Percentiles rank a stretch among this genome's conserved stretches.
Evolutionary conservation across 2,113 vertebrate species (phyloP).

Genomic region (human (Homo sapiens)): GRCh38 chr1:158564501-158565000

Average conservation of each 20-base stretch:
- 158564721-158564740: neutral
- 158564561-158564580: too few species aligned
- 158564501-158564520: neutral
- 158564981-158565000: neutral
- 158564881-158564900: neutral
- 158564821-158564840: neutral
- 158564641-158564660: neutral
- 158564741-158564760: neutral
- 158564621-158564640: neutral
- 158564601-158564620: neutral
- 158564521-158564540: neutral
- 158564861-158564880: neutral
- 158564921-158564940: neutral
- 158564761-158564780: neutral
- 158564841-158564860: neutral
- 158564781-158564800: neutral
- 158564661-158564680: neutral
- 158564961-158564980: neutral
- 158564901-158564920: neutral
- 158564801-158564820: neutral
- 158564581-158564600: neutral
- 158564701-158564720: neutral
- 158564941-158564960: neutral
- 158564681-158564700: neutral
- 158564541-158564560: neutral